Percentiles rank a stretch among this genome's conserved stretches.
phyloP scores from a whole-genome alignment of 2,797 vertebrate species.

The Petrocephalus schoutedeni region DNA sequence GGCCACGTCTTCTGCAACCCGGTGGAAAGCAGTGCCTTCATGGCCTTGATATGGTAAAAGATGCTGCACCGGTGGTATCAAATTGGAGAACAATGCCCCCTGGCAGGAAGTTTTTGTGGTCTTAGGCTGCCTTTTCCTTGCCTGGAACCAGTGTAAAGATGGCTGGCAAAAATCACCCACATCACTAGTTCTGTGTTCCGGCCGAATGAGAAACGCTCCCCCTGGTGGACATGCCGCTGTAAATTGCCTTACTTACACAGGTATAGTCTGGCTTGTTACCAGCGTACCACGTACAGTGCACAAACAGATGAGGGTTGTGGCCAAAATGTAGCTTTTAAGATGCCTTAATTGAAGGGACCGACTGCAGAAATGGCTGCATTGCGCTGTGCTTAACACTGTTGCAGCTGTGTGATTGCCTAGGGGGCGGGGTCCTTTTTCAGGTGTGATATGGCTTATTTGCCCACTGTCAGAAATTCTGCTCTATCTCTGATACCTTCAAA shows the following conservation, averaged over 20 bases:
- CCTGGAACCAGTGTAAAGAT: background rate
- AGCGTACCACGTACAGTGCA: background rate
- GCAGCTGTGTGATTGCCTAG: background rate
- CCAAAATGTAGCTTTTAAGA: background rate
- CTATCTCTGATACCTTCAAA: background rate
- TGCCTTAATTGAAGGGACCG: background rate
- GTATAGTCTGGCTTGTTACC: background rate
- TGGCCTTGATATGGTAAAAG: slow-evolving; percentile 86
- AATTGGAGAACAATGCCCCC: background rate
- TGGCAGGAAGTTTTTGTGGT: background rate
- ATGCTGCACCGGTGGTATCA: background rate
- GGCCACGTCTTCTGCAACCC: slow-evolving; percentile 94
- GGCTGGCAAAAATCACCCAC: background rate
- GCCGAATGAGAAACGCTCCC: background rate
- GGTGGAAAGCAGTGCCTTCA: slow-evolving; percentile 68
- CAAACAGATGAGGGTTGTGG: background rate
- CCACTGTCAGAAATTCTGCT: background rate
- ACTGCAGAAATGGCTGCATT: background rate
- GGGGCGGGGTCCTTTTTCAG: background rate
- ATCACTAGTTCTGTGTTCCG: background rate
- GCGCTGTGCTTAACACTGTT: background rate
- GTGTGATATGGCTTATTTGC: background rate
- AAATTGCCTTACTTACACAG: background rate
- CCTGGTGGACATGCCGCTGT: background rate
- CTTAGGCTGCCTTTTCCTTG: background rate